phyloP scores from a whole-genome alignment of 1,140 invertebrate genomes.

The Pseudoatta argentina region DNA sequence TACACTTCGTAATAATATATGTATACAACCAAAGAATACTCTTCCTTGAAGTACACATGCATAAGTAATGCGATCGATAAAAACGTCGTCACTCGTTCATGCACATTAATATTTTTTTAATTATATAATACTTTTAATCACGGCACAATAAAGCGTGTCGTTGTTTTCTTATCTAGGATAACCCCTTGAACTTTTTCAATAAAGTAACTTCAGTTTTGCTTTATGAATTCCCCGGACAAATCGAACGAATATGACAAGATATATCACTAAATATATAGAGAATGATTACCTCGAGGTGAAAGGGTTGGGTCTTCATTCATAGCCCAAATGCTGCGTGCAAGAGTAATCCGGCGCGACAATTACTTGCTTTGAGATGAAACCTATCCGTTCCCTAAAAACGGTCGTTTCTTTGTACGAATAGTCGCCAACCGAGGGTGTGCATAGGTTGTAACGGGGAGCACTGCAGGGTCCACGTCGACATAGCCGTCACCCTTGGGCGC shows the following conservation, averaged over 20 bases:
- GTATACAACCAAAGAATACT: background rate
- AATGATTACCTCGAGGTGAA: slow-evolving; percentile 90
- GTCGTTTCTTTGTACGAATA: slow-evolving; percentile 44
- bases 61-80: slow-evolving; percentile 54
- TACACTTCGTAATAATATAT: slow-evolving; percentile 8
- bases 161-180: background rate
- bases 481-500: slow-evolving; percentile 59
- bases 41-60: slow-evolving; percentile 31
- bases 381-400: background rate
- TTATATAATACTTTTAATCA: background rate
- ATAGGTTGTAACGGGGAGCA: slow-evolving; percentile 59
- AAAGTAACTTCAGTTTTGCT: background rate
- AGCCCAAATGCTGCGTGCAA: slow-evolving; percentile 83
- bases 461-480: slow-evolving; percentile 73
- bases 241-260: background rate
- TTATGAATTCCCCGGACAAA: background rate
- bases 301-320: slow-evolving; percentile 91
- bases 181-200: background rate
- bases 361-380: background rate
- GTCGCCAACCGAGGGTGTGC: slow-evolving; percentile 58
- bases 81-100: slow-evolving; percentile 9
- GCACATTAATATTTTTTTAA: slow-evolving; percentile 13
- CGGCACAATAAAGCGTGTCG: background rate
- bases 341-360: slow-evolving; percentile 58
- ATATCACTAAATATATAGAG: background rate